Evolutionary conservation across 2,888 invertebrate genomes (phyloP).

Genomic region (Myopa tessellatipennis): DNA sequence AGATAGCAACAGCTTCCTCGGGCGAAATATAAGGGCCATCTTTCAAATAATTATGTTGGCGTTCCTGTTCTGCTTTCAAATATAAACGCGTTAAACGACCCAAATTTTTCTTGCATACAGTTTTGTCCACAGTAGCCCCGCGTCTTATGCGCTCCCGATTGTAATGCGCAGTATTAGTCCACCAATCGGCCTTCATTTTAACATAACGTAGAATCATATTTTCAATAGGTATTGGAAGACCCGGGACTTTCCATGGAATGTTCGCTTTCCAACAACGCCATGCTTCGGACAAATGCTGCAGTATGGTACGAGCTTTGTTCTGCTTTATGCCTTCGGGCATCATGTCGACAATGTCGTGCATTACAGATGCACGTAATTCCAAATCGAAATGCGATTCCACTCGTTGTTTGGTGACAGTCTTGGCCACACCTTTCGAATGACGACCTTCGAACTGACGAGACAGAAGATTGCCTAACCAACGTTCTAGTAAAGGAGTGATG

Average conservation of each 20-base stretch:
- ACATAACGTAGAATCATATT: slow-evolving; percentile 99
- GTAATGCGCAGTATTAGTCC: slow-evolving; percentile 99
- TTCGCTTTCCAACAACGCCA: slow-evolving; percentile 99
- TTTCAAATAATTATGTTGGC: slow-evolving; percentile 99
- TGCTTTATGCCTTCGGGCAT: slow-evolving; percentile 99
- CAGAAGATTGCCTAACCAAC: slow-evolving; percentile 99
- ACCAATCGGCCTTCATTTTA: slow-evolving; percentile 99
- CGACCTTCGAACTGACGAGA: slow-evolving; percentile 99
- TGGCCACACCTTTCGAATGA: slow-evolving; percentile 99
- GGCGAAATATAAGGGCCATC: slow-evolving; percentile 99
- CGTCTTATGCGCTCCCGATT: slow-evolving; percentile 98
- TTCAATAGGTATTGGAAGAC: slow-evolving; percentile 98
- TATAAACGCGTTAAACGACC: slow-evolving; percentile 97
- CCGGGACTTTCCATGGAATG: slow-evolving; percentile 99
- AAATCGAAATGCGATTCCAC: slow-evolving; percentile 99
- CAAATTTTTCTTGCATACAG: slow-evolving; percentile 99
- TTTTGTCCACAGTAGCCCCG: slow-evolving; percentile 99
- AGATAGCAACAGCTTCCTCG: slow-evolving; percentile 99
- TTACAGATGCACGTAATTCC: slow-evolving; percentile 95
- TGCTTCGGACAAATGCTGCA: slow-evolving; percentile 98
- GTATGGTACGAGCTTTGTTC: slow-evolving; percentile 98
- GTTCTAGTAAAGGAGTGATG: slow-evolving; percentile 95
- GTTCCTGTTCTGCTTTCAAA: slow-evolving; percentile 97
- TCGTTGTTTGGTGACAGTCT: slow-evolving; percentile 99
- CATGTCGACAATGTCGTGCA: slow-evolving; percentile 99